Conservation (phyloP, 2,797 vertebrate species). For the Acipenser ruthenus region DNA sequence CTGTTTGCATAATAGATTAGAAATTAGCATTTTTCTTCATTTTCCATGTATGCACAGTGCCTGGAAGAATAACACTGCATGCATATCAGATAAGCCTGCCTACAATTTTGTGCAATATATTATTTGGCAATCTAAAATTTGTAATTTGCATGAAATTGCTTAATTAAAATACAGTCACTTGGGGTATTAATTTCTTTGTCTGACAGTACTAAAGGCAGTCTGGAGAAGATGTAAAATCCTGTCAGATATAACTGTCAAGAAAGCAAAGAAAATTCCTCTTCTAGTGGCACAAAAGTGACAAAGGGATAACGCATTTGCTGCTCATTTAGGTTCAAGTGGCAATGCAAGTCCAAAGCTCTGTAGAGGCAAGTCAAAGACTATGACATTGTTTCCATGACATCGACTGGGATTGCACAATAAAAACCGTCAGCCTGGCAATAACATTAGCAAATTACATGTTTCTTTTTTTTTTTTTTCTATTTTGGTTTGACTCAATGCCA, state of each 20-base stretch:
- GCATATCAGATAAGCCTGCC: constrained; percentile 99
- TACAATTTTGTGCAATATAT: constrained; percentile 98
- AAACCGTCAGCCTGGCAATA: constrained; percentile 11
- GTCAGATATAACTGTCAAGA: constrained; percentile 96
- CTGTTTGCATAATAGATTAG: constrained; percentile 99
- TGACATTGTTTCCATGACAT: constrained; percentile 44
- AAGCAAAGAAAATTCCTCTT: constrained; percentile 65
- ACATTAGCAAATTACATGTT: too few species aligned
- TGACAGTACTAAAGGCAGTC: constrained; percentile 93
- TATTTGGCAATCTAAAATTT: constrained; percentile 99
- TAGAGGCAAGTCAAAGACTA: constrained; percentile 36
- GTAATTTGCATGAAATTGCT: constrained; percentile 99
- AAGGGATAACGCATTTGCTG: constrained; percentile 80
- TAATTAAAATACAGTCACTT: constrained; percentile 99
- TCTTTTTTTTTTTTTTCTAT: too few species aligned
- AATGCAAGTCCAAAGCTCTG: constrained; percentile 59
- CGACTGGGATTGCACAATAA: constrained; percentile 39
- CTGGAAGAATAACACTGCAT: constrained; percentile 99
- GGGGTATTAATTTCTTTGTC: constrained; percentile 99
- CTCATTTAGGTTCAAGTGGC: constrained; percentile 87
- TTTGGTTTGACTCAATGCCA: too few species aligned
- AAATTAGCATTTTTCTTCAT: constrained; percentile 99
- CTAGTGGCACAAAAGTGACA: constrained; percentile 45
- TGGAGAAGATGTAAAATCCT: constrained; percentile 95
- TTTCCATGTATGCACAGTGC: constrained; percentile 98